Base-by-base conservation (phyloP, 2,888 invertebrate species). In the Hartigia nigra region DNA sequence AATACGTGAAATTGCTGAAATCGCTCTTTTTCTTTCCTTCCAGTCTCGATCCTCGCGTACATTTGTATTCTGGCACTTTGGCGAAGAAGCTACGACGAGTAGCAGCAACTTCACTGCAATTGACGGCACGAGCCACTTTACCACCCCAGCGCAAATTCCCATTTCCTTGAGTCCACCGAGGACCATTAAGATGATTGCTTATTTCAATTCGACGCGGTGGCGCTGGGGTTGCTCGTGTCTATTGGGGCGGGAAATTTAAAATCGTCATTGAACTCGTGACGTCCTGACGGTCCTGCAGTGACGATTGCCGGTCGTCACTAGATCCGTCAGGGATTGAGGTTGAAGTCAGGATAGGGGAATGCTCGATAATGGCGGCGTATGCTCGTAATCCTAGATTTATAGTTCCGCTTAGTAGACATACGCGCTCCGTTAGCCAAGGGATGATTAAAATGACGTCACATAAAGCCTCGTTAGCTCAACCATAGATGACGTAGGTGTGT, bases 341-440 rank as follows among this genome's bases (percentile, higher is more conserved):
- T 2, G 55, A 55, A 55, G 55, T 55, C 55, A 9, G 23, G 55
- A 55, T 23, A 55, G 55, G 55, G 55, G 55, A 23, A 55, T 5
- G 55, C 14, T 55, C 55, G 55, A 55, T 55, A 55, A 55, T 55
- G 55, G 55, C 23, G 55, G 55, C 23, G 55, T 55, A 55, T 55
- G 55, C 55, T 55, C 55, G 72, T 72, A 72, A 72, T 34, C 72
- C 34, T 31, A 34, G 72, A 72, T 72, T 72, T 34, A 34, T 72
- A 72, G 72, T 72, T 72, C 72, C 72, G 32, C 72, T 34, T 72
- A 72, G 72, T 34, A 34, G 34, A 72, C 34, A 31, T 31, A 72
- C 34, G 72, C 72, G 72, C 32, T 72, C 72, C 72, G 72, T 72
- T 72, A 72, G 34, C 72, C 72, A 72, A 72, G 72, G 72, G 72